These are phyloP conservation scores for Cynopterus brachyotis DNA, from an alignment of 2,113 vertebrate genomes.

Conservation along the genomic window DNA sequence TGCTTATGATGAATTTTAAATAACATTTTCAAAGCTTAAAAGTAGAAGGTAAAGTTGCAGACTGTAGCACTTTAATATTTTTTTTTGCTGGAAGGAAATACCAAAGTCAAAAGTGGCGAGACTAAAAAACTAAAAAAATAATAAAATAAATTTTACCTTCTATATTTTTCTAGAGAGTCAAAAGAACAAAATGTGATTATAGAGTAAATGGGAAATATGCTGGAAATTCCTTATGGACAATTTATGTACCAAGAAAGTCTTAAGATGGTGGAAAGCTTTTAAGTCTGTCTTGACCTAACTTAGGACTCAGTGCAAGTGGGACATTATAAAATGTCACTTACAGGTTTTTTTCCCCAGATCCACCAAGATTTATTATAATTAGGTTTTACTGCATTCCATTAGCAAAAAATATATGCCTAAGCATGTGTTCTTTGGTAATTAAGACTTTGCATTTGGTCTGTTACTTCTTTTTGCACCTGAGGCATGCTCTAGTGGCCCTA, in stretches of 20 bases:
- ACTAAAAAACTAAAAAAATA: not conserved
- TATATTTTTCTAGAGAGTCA: not conserved
- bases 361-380: constrained; percentile 40
- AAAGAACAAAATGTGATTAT: not conserved
- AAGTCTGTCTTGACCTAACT: constrained; percentile 1
- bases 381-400: constrained; percentile 36
- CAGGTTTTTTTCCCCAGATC: not conserved
- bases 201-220: not conserved
- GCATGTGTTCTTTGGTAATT: not conserved
- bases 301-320: not conserved
- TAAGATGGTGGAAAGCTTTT: not conserved
- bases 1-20: not conserved
- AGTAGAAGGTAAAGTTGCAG: not conserved
- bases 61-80: not conserved
- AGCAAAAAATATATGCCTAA: constrained; percentile 31
- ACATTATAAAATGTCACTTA: constrained; percentile 55
- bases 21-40: not conserved
- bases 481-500: not conserved
- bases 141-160: not conserved
- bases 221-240: not conserved
- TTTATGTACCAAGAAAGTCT: not conserved
- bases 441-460: constrained; percentile 53
- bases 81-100: not conserved
- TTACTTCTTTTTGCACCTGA: constrained; percentile 30
- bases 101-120: not conserved